Percentiles rank a stretch among this genome's conserved stretches.
These are phyloP conservation scores for Hydroisotoma schaefferi DNA, from an alignment of 2,888 invertebrate species.

Conservation along the genomic window DNA sequence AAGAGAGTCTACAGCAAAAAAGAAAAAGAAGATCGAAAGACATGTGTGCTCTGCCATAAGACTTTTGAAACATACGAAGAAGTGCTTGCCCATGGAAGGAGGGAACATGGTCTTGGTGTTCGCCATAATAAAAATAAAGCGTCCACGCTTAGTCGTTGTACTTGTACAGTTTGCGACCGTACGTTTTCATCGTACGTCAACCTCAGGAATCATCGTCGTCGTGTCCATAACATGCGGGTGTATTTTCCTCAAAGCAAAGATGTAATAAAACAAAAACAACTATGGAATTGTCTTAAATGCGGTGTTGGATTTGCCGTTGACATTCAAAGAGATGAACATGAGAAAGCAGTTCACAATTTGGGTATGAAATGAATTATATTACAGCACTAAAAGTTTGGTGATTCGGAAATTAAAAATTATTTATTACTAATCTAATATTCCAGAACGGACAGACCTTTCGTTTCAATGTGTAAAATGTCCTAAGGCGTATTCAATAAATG, in stretches of 20 bases:
- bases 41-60: not conserved
- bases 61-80: not conserved
- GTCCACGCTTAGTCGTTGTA: no score
- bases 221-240: not conserved
- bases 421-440: not conserved
- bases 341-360: not conserved
- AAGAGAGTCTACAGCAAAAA: not conserved
- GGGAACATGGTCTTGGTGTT: not conserved
- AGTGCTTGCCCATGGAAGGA: not conserved
- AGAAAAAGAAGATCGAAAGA: conserved; percentile 5
- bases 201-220: not conserved
- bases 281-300: not conserved
- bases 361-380: not conserved
- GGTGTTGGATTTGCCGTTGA: conserved; percentile 8
- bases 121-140: no score
- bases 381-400: not conserved
- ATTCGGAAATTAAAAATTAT: not conserved
- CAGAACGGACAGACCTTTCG: not conserved
- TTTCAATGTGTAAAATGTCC: not conserved
- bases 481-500: not conserved
- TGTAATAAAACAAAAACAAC: not conserved
- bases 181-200: not conserved
- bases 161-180: not conserved
- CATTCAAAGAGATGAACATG: conserved; percentile 1
- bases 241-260: not conserved